Evolutionary conservation across 1,140 invertebrate species (phyloP), one percentile per base, ranked within the genome.

Genomic region (Frieseomelitta varia): DNA sequence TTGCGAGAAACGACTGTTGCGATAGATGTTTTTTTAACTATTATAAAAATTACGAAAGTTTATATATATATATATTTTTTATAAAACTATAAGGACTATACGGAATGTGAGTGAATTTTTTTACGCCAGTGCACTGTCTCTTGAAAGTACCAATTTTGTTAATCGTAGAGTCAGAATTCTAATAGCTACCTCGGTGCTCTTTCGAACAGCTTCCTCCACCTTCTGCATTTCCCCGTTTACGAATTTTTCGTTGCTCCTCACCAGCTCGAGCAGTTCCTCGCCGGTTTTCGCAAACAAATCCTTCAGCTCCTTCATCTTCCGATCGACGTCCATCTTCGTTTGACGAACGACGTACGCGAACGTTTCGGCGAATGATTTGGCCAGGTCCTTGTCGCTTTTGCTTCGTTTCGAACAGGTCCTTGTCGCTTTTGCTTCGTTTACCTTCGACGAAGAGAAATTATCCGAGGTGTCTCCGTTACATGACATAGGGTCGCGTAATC

Each of bases 251-350:
- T 79, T 84, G 17, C 21, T 56, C 34, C 74, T 74, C 77, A 84
- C 34, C n/a, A 84, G 47, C 1, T 87, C 67, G 72, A 27, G 27
- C 30, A 71, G 51, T 51, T 73, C 47, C 17, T 56, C 65, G 10
- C 78, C 15, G 3, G 53, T 84, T 56, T 72, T 85, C 30, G 68
- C n/a, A 51, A 84, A 80, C 24, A 84, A 17, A 2, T 80, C 77
- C n/a, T 34, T 15, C 4, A 84, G 30, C 34, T 84, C 77, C 58
- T 80, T 84, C 21, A 84, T 80, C 30, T 80, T 84, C n/a, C 19
- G 0, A 4, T 80, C 77, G 51, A 84, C 68, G 14, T 84, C 83
- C 83, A 79, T 84, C 34, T 24, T 74, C 58, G 78, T 80, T 67
- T 21, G 72, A 17, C 10, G 51, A 3, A 67, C 8, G 19, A 80